Evolutionary conservation across 2,888 invertebrate genomes (phyloP).

Genomic region (Agonopterix subpropinquella): DNA sequence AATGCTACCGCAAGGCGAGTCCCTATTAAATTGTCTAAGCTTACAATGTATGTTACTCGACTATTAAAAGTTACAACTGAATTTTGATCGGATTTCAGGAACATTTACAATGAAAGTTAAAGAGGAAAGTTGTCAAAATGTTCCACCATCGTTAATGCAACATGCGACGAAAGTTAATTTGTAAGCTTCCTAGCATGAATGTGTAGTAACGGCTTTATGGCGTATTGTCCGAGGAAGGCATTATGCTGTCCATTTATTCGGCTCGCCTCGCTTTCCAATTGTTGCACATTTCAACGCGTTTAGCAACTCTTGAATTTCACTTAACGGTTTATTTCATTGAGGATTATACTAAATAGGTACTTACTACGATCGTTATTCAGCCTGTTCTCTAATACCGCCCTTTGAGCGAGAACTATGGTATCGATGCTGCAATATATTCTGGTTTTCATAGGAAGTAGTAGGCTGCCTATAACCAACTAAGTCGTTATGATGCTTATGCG

Average conservation of each 20-base stretch:
- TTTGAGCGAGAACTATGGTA: not conserved
- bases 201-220: conserved; percentile 30
- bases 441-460: too few species aligned
- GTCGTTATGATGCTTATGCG: too few species aligned
- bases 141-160: conserved; percentile 10
- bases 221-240: conserved; percentile 32
- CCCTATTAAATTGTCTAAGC: too few species aligned
- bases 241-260: conserved; percentile 32
- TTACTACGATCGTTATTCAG: too few species aligned
- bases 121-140: conserved; percentile 2
- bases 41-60: too few species aligned
- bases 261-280: conserved; percentile 33
- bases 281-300: conserved; percentile 28
- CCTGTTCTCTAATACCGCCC: not conserved
- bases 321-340: conserved; percentile 14
- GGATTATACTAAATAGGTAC: not conserved
- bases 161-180: conserved; percentile 18
- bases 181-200: conserved; percentile 18
- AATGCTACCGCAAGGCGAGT: too few species aligned
- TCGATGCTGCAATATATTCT: too few species aligned
- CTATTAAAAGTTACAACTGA: too few species aligned
- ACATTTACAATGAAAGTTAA: too few species aligned
- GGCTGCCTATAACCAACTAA: too few species aligned
- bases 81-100: too few species aligned
- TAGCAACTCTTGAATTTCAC: conserved; percentile 22